These are phyloP conservation scores for Andrena bicolor DNA, from an alignment of 2,888 invertebrate species.

Conservation along the genomic window DNA sequence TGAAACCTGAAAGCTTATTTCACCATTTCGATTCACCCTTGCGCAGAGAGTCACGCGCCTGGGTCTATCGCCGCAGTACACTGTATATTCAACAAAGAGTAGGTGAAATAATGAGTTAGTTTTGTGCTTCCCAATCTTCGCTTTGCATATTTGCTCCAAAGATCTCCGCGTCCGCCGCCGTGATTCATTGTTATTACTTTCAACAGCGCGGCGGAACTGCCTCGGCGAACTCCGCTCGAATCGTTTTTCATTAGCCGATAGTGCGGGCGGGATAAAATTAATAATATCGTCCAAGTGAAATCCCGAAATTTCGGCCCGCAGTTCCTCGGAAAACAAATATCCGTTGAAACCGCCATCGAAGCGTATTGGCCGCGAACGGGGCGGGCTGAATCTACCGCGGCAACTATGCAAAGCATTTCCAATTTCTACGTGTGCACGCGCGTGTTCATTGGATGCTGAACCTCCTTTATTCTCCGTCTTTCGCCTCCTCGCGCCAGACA, in stretches of 20 bases:
- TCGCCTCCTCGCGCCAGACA: constrained; percentile 35
- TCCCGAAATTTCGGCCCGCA: constrained; percentile 16
- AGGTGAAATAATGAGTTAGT: too few relatives aligned
- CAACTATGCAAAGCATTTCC: constrained; percentile 76
- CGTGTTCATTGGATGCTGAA: constrained; percentile 45
- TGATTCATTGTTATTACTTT: too few relatives aligned
- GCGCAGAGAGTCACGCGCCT: too few relatives aligned
- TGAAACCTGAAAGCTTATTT: too few relatives aligned
- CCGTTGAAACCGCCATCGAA: constrained; percentile 24
- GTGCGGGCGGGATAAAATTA: background rate
- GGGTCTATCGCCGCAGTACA: too few relatives aligned
- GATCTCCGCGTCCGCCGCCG: too few relatives aligned
- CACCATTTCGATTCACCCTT: too few relatives aligned
- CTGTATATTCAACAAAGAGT: too few relatives aligned
- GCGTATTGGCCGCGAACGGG: constrained; percentile 36
- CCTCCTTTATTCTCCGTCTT: constrained; percentile 53
- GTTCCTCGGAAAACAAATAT: constrained; percentile 30
- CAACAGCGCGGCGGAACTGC: background rate
- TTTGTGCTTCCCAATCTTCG: too few relatives aligned
- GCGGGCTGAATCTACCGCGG: constrained; percentile 24
- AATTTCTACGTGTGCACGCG: constrained; percentile 69
- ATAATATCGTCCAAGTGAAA: constrained; percentile 7
- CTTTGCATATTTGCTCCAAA: too few relatives aligned
- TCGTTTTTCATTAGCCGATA: constrained; percentile 13
- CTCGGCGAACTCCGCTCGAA: background rate